phyloP scores from a whole-genome alignment of 2,797 vertebrate species.

The Danio aesculapii region DNA sequence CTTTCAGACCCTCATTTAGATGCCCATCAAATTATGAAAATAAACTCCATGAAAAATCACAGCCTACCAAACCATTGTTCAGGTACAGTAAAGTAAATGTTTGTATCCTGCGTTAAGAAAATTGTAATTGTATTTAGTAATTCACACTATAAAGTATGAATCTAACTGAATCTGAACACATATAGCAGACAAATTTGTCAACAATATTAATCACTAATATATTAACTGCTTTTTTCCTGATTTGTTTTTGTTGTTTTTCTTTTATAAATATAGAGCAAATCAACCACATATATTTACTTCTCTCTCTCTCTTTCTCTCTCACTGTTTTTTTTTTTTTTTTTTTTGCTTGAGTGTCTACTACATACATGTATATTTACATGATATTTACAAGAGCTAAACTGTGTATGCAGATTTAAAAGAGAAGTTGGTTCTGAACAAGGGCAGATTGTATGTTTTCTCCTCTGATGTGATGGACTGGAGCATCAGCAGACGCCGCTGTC shows the following conservation, averaged over 20 bases:
- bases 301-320: too few species aligned
- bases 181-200: too few species aligned
- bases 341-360: background rate
- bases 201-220: too few species aligned
- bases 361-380: background rate
- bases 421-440: background rate
- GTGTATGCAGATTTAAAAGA: background rate
- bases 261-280: too few species aligned
- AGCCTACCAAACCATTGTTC: slow-evolving; percentile 1
- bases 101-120: background rate
- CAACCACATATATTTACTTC: too few species aligned
- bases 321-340: background rate
- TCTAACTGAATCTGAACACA: too few species aligned
- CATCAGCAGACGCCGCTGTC: slow-evolving; percentile 39
- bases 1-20: background rate
- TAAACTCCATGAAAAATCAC: slow-evolving; percentile 2
- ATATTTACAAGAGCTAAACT: background rate
- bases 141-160: too few species aligned
- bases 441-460: slow-evolving; percentile 46
- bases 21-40: background rate
- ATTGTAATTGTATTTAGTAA: too few species aligned
- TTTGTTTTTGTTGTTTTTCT: too few species aligned
- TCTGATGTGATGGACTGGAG: slow-evolving; percentile 28
- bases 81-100: background rate
- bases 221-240: too few species aligned